Conservation (phyloP, 2,797 vertebrate species). For the Pteropus rufus region DNA sequence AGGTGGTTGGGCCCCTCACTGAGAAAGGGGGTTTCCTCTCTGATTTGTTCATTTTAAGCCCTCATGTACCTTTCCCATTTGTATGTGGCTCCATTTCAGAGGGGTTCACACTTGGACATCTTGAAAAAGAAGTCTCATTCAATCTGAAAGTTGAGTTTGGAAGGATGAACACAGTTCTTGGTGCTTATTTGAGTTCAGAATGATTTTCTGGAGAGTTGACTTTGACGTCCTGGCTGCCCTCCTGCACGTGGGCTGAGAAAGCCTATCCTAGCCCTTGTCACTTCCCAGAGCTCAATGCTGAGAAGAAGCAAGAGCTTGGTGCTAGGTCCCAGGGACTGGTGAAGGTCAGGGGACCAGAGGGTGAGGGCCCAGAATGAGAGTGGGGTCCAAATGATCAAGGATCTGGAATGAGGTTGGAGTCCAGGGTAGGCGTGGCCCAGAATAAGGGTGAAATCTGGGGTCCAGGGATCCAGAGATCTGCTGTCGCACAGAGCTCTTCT, state of each 20-base stretch:
- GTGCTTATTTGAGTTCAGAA: neutral
- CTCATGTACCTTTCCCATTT: neutral
- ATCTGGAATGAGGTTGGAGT: neutral
- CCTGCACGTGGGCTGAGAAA: neutral
- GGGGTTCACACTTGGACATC: neutral
- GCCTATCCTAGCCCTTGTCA: accelerated
- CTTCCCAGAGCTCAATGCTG: neutral
- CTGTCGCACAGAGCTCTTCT: neutral
- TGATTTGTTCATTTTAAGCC: neutral
- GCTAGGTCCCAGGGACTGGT: accelerated
- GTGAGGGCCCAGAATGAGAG: neutral
- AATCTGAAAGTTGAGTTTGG: neutral
- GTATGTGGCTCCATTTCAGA: neutral
- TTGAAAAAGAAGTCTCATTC: neutral
- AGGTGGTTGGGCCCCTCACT: neutral
- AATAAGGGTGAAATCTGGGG: neutral
- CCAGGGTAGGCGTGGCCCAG: neutral
- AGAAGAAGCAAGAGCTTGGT: neutral
- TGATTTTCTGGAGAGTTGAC: neutral
- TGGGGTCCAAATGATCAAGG: neutral
- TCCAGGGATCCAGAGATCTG: neutral
- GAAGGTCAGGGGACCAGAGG: neutral
- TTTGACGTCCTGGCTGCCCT: neutral
- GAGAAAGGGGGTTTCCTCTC: neutral
- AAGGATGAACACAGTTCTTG: neutral